These are phyloP conservation scores for Pica pica DNA, from an alignment of 2,113 vertebrate genomes.

Conservation along the genomic window DNA sequence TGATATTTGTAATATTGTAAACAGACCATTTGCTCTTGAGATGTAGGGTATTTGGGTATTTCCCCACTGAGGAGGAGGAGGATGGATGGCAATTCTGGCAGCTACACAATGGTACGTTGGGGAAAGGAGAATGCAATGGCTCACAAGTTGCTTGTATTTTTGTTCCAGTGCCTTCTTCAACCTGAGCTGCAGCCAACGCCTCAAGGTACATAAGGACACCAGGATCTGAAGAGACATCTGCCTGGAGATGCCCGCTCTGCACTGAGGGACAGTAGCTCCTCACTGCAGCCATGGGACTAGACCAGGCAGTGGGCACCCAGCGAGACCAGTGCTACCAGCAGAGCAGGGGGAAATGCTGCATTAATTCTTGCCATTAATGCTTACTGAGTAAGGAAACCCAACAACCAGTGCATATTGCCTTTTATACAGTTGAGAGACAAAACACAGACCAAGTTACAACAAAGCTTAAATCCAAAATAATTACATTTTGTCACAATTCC, in stretches of 20 bases:
- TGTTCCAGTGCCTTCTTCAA: neutral
- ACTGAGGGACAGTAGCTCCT: accelerated
- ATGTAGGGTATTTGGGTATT: accelerated
- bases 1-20: neutral
- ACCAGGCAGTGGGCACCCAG: neutral
- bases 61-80: neutral
- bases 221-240: accelerated
- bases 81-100: neutral
- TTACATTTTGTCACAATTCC: constrained; percentile 76
- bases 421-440: constrained; percentile 13
- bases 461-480: constrained; percentile 53
- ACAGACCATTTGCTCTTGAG: neutral
- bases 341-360: neutral
- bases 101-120: accelerated
- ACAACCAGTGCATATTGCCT: neutral
- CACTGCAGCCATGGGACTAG: neutral
- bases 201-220: neutral
- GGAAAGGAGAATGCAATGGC: neutral
- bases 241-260: accelerated
- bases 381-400: neutral
- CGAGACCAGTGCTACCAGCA: neutral
- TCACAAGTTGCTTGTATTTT: accelerated
- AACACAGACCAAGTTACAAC: constrained; percentile 14
- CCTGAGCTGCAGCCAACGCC: accelerated
- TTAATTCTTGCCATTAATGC: neutral